These are phyloP conservation scores for Saccostrea echinata DNA, from an alignment of 1,140 invertebrate genomes.

Conservation along the genomic window DNA sequence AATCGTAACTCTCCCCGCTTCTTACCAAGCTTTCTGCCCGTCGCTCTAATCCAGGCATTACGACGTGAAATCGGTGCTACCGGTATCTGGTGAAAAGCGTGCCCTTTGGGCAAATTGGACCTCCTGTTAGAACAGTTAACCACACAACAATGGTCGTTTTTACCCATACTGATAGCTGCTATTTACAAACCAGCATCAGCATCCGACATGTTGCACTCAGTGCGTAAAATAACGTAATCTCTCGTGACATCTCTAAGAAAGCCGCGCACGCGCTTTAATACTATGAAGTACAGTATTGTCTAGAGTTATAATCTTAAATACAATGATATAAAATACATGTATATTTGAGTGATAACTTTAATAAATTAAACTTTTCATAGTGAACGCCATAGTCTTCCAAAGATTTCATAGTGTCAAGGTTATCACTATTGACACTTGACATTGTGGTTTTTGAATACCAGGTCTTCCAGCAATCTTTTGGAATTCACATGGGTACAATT, in stretches of 20 bases:
- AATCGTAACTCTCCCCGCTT: constrained; percentile 23
- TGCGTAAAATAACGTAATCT: neutral
- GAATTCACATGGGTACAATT: too few relatives aligned
- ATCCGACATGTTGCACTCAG: too few relatives aligned
- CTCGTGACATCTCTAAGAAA: neutral
- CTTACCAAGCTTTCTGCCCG: constrained; percentile 14
- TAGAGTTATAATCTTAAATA: too few relatives aligned
- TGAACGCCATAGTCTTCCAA: too few relatives aligned
- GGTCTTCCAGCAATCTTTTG: too few relatives aligned
- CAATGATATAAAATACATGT: too few relatives aligned
- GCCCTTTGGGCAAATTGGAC: constrained; percentile 31
- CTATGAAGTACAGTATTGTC: neutral
- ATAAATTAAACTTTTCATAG: too few relatives aligned
- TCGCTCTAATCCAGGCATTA: constrained; percentile 49
- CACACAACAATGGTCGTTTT: constrained; percentile 35
- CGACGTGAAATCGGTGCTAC: neutral
- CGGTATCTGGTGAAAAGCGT: constrained; percentile 46
- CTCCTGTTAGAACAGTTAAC: constrained; percentile 32
- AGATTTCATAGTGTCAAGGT: too few relatives aligned
- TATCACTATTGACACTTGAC: too few relatives aligned
- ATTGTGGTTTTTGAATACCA: too few relatives aligned
- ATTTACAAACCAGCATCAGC: too few relatives aligned
- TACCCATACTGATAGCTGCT: neutral
- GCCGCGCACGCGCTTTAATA: neutral
- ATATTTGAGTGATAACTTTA: too few relatives aligned